A percentile compares a stretch with the other conserved stretches of the same genome.
These are phyloP conservation scores for Strix aluco DNA, from an alignment of 2,113 vertebrate genomes.

Conservation along the genomic window DNA sequence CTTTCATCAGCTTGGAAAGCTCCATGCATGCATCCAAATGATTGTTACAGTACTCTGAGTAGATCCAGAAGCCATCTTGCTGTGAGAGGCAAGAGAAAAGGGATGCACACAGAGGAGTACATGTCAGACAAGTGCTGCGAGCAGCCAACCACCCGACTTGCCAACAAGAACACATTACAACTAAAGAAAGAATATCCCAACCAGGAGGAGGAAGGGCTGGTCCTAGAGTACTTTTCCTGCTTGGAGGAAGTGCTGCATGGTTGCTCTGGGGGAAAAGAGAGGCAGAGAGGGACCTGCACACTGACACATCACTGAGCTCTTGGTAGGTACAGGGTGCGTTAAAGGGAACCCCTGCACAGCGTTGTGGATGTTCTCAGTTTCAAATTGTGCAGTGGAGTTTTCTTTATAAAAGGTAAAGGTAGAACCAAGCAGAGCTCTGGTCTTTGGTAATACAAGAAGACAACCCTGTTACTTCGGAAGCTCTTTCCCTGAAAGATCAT, in stretches of 20 bases:
- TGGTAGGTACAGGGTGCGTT: neutral
- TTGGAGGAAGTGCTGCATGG: neutral
- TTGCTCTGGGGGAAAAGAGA: neutral
- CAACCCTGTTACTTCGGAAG: neutral
- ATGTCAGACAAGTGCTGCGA: neutral
- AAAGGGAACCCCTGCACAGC: neutral
- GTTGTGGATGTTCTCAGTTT: neutral
- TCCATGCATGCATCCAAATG: slow-evolving; percentile 98
- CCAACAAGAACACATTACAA: neutral
- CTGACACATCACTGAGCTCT: neutral
- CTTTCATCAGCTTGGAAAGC: slow-evolving; percentile 96
- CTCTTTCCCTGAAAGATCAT: neutral
- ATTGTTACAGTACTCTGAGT: slow-evolving; percentile 99
- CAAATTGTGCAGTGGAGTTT: fast-evolving
- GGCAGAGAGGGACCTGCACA: neutral
- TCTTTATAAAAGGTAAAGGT: neutral
- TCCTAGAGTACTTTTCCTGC: neutral
- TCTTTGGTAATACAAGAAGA: neutral
- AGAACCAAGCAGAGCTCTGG: neutral
- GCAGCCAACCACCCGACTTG: neutral
- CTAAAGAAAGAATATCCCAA: neutral
- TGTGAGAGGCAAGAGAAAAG: slow-evolving; percentile 52
- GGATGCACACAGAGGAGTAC: neutral
- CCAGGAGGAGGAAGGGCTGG: neutral
- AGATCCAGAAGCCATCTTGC: slow-evolving; percentile 99